Conservation (phyloP, 2,888 invertebrate genomes). For the Physocephala rufipes region DNA sequence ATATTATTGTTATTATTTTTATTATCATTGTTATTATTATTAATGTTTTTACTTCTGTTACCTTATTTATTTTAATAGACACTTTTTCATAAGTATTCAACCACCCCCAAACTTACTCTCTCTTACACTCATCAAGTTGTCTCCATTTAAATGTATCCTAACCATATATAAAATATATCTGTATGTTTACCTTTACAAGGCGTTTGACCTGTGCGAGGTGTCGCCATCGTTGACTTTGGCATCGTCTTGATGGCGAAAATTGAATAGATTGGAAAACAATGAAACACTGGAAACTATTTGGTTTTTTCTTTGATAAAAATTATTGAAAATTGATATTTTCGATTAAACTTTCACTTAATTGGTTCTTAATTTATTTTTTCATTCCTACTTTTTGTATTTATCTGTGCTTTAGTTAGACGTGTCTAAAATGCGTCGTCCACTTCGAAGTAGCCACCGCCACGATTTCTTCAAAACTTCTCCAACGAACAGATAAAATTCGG, state of each 20-base stretch:
- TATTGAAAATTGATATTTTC: not conserved
- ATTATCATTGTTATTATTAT: too few relatives aligned
- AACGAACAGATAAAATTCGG: not conserved
- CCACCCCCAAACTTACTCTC: too few relatives aligned
- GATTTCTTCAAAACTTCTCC: not conserved
- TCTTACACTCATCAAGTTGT: too few relatives aligned
- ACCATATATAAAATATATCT: not conserved
- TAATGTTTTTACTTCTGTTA: too few relatives aligned
- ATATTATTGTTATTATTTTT: too few relatives aligned
- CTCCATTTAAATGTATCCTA: not conserved
- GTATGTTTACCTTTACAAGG: constrained; percentile 15
- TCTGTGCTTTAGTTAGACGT: not conserved
- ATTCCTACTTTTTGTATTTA: not conserved
- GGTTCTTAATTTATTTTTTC: too few relatives aligned
- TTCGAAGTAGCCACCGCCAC: not conserved
- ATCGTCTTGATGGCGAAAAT: not conserved
- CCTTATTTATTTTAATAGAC: too few relatives aligned
- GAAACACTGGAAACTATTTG: not conserved
- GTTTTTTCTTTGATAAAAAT: not conserved
- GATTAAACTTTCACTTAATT: not conserved
- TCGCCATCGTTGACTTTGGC: not conserved
- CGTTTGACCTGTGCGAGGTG: not conserved
- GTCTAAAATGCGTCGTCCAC: not conserved
- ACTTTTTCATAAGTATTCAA: too few relatives aligned
- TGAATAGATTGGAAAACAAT: not conserved